These are phyloP conservation scores for Choloepus didactylus DNA, from an alignment of 2,797 vertebrate genomes.

Conservation along the genomic window DNA sequence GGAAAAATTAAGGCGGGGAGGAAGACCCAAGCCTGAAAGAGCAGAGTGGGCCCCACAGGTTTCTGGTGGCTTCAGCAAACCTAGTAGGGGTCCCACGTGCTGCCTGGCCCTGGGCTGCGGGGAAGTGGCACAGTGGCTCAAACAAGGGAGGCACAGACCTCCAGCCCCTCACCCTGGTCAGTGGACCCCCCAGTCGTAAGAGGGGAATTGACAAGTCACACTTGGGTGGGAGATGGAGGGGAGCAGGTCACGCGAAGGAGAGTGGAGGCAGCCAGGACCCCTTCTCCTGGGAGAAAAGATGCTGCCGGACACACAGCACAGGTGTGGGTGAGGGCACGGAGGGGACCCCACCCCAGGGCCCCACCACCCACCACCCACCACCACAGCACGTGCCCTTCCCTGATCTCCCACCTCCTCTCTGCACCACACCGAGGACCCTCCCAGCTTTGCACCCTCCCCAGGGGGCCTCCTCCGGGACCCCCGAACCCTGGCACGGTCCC, in stretches of 20 bases:
- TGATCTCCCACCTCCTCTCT: neutral
- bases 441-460: neutral
- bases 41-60: fast-evolving
- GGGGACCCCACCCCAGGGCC: too few species aligned
- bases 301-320: neutral
- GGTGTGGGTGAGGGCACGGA: too few species aligned
- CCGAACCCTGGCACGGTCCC: too few species aligned
- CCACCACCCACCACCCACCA: too few species aligned
- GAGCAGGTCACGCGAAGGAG: neutral
- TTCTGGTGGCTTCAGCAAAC: fast-evolving
- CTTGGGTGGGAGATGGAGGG: neutral
- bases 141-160: fast-evolving
- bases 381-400: neutral
- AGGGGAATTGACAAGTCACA: neutral
- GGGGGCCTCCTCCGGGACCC: neutral
- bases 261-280: fast-evolving
- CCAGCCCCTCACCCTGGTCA: fast-evolving
- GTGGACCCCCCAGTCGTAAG: neutral
- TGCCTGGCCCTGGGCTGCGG: neutral
- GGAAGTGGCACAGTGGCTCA: fast-evolving
- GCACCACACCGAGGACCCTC: too few species aligned
- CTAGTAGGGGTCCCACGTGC: fast-evolving
- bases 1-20: neutral
- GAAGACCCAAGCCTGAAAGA: fast-evolving
- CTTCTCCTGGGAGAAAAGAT: neutral